Evolutionary conservation across 2,797 vertebrate genomes (phyloP).

Genomic region (Hippoglossus hippoglossus): DNA sequence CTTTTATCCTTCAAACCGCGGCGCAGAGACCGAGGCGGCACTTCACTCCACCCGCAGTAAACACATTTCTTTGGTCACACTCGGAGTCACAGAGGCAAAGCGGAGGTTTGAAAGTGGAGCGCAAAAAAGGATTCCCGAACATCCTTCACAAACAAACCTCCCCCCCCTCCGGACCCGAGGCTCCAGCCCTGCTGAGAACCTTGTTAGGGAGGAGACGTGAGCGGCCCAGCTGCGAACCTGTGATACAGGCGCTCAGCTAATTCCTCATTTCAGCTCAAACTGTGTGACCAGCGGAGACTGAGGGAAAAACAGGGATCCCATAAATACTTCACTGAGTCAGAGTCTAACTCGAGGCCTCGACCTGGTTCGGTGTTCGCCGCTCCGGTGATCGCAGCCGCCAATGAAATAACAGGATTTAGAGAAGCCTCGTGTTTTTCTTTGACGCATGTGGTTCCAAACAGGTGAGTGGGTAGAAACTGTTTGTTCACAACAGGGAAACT

Average conservation of each 20-base stretch:
- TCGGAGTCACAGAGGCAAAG: conserved; percentile 39
- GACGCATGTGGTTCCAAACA: no score
- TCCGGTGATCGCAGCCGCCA: no score
- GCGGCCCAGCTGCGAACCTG: conserved; percentile 38
- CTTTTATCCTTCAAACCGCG: conserved; percentile 16
- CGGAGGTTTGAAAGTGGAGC: conserved; percentile 60
- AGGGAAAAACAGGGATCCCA: no score
- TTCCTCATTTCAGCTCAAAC: conserved; percentile 41
- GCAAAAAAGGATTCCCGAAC: conserved; percentile 56
- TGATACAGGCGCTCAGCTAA: conserved; percentile 51
- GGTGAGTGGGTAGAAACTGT: no score
- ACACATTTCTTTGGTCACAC: conserved; percentile 52
- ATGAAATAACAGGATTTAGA: no score
- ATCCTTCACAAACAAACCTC: conserved; percentile 55
- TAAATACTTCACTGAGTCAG: no score
- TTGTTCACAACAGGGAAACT: no score
- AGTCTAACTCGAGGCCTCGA: no score
- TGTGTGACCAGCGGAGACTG: conserved; percentile 37
- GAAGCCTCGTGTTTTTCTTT: no score
- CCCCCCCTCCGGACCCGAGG: conserved; percentile 28
- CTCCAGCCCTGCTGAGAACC: conserved; percentile 38
- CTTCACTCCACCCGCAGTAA: conserved; percentile 22
- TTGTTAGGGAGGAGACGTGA: conserved; percentile 28
- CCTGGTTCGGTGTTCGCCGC: no score
- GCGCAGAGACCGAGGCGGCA: conserved; percentile 2